These are phyloP conservation scores for Catocala fraxini DNA, from an alignment of 2,888 invertebrate species.

Conservation along the genomic window DNA sequence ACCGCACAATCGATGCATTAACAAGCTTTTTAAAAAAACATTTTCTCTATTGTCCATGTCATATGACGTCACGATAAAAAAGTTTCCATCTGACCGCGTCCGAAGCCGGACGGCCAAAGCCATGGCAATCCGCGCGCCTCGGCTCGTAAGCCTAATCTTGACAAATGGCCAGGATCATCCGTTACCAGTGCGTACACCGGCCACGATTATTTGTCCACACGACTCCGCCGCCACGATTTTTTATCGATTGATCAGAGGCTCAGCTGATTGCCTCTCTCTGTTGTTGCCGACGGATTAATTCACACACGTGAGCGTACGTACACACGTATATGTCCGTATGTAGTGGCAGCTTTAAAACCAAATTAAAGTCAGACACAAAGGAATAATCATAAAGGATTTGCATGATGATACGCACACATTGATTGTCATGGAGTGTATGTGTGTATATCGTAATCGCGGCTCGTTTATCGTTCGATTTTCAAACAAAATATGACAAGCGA, in stretches of 20 bases:
- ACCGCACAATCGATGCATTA: no score
- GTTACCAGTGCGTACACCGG: conserved; percentile 60
- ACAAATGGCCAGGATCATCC: conserved; percentile 86
- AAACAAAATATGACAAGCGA: conserved; percentile 43
- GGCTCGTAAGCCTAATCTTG: conserved; percentile 80
- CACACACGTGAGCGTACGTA: conserved; percentile 42
- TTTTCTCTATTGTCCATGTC: neutral
- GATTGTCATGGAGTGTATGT: conserved; percentile 14
- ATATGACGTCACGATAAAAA: conserved; percentile 33
- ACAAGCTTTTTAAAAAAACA: no score
- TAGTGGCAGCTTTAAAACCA: conserved; percentile 53
- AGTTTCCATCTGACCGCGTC: conserved; percentile 42
- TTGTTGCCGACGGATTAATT: conserved; percentile 83
- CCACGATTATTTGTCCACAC: conserved; percentile 76
- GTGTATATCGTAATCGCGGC: conserved; percentile 40
- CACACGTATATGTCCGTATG: conserved; percentile 18
- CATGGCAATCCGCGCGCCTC: conserved; percentile 55
- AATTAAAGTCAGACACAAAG: conserved; percentile 75
- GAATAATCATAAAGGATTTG: conserved; percentile 76
- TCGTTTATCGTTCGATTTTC: conserved; percentile 48
- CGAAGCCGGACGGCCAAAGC: conserved; percentile 26
- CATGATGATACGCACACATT: conserved; percentile 69
- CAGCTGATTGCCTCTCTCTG: conserved; percentile 85
- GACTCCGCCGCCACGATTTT: conserved; percentile 77
- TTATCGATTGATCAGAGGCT: conserved; percentile 86